Base-by-base conservation (phyloP, 2,113 vertebrate species). In the Balaeniceps rex region DNA sequence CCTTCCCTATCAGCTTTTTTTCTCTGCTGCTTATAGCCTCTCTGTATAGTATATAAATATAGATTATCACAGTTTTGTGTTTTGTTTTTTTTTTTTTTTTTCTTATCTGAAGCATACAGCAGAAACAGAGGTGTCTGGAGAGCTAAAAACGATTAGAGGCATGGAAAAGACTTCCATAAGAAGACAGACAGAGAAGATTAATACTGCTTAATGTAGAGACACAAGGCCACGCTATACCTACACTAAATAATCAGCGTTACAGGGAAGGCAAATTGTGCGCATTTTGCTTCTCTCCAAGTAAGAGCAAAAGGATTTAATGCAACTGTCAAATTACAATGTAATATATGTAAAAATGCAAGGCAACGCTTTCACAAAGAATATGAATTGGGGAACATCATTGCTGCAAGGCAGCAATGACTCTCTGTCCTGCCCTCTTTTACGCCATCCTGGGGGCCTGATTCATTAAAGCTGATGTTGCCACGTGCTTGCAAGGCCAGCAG, bases 311-410 rank as follows among this genome's bases (percentile, higher is more conserved):
- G 64, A 57, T 66, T 96, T 76, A 89, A 95, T 63, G 33, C 64
- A 88, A 4, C 88, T 85, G 70, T 57, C 89, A 85, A 68, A 79
- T 71, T 79, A 36, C 34, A 49, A 8, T 9, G 10, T 72, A 49
- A 66, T 42, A 18, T 28, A 24, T 10, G 10, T 78, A 47, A 78
- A 92, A 81, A 52, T 74, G 52, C 36, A 89, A 79, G 44, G 44
- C 42, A 63, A 26, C 60, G 13, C 33, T n/a, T 90, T 65, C 12
- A 3, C 22, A 40, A 51, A 84, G 74, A 63, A 33, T 3, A 9
- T 36, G 21, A 75, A 44, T 66, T 4, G 2, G 19, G 42, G 61
- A 55, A 87, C 54, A 12, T 52, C 0, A 0, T 38, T 0, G 0
- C 47, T 65, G 23, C 2, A 3, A 83, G 33, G 14, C 58, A 57